phyloP scores from a whole-genome alignment of 2,113 vertebrate genomes.

The Podocnemis expansa region DNA sequence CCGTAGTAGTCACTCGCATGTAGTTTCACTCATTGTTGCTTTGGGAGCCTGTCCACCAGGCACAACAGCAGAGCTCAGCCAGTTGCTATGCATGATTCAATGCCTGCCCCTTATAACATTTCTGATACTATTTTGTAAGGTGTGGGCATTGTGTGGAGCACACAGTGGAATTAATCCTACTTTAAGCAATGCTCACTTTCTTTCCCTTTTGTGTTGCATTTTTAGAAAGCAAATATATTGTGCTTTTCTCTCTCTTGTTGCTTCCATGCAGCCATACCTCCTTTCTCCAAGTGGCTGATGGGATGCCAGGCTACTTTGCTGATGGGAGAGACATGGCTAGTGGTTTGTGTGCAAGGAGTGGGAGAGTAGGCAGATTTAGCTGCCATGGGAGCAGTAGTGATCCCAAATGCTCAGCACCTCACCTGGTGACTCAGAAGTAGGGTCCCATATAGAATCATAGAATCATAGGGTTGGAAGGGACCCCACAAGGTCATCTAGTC shows the following conservation, averaged over 20 bases:
- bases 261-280: neutral
- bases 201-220: neutral
- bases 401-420: too few species aligned
- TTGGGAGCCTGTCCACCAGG: neutral
- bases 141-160: neutral
- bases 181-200: neutral
- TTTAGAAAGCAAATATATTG: neutral
- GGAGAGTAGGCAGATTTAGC: neutral
- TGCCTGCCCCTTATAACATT: neutral
- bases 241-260: neutral
- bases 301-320: neutral
- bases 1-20: neutral
- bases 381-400: neutral
- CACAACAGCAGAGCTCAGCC: neutral
- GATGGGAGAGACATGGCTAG: neutral
- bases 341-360: neutral
- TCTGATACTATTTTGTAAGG: neutral
- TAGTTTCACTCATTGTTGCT: neutral
- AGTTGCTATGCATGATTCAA: neutral
- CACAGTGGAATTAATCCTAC: neutral
- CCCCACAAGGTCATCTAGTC: too few species aligned
- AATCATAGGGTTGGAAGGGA: too few species aligned
- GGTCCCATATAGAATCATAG: too few species aligned
- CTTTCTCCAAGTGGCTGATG: neutral
- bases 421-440: too few species aligned